Evolutionary conservation across 2,113 vertebrate species (phyloP).

Genomic region (Pycnonotus jocosus): DNA sequence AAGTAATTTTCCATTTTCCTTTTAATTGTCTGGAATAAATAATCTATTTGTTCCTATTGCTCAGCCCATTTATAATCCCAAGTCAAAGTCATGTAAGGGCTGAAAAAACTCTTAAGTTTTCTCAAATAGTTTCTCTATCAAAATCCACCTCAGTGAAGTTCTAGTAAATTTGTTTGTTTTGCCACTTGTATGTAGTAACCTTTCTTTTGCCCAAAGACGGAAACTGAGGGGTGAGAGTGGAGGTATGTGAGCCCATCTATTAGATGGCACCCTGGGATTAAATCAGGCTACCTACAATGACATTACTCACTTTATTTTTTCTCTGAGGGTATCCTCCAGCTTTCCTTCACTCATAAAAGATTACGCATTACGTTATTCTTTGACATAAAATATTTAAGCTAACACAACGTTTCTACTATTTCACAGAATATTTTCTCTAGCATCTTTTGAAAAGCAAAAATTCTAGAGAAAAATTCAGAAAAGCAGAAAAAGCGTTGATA

Average conservation of each 20-base stretch:
- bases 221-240: not conserved
- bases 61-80: not conserved
- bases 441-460: not conserved
- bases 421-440: not conserved
- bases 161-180: not conserved
- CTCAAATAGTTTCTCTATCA: not conserved
- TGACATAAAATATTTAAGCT: not conserved
- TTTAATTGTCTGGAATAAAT: not conserved
- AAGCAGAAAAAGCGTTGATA: not conserved
- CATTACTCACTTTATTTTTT: not conserved
- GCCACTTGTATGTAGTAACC: not conserved
- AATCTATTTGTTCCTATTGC: not conserved
- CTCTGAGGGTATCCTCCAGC: not conserved
- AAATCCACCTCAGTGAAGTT: not conserved
- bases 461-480: not conserved
- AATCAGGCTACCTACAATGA: not conserved
- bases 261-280: not conserved
- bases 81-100: not conserved
- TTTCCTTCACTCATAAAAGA: not conserved
- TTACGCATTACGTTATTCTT: not conserved
- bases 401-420: not conserved
- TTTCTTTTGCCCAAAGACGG: not conserved
- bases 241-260: not conserved
- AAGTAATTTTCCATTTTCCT: not conserved
- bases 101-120: not conserved